A percentile compares a stretch with the other conserved stretches of the same genome.
Evolutionary conservation across 2,888 invertebrate genomes (phyloP).

Genomic region (Amaurobius ferox): DNA sequence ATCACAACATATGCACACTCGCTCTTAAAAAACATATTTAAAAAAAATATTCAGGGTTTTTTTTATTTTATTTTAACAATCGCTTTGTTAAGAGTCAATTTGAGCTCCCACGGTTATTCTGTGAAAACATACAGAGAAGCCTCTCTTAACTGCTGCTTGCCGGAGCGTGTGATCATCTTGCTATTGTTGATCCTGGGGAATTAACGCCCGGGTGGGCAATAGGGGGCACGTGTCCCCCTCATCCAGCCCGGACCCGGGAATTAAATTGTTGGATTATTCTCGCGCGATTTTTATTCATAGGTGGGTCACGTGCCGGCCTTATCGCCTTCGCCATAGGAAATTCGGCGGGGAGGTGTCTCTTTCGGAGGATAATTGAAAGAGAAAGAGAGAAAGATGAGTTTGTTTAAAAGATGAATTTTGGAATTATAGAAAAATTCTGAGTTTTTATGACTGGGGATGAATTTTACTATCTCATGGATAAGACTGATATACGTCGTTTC

Average conservation of each 20-base stretch:
- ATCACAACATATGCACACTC: neutral
- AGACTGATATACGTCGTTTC: neutral
- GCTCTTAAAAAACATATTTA: conserved; percentile 6
- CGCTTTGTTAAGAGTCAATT: conserved; percentile 20
- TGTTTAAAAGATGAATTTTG: conserved; percentile 28
- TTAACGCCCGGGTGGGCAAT: conserved; percentile 13
- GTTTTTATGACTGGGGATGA: neutral
- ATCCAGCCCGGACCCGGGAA: neutral
- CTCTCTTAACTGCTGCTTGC: conserved; percentile 26
- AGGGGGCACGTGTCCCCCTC: conserved; percentile 15
- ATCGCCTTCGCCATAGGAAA: neutral
- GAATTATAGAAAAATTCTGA: neutral
- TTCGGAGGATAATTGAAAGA: neutral
- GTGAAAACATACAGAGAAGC: conserved; percentile 8
- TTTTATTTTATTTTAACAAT: neutral
- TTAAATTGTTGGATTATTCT: conserved; percentile 46
- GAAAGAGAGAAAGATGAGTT: neutral
- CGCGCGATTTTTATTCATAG: conserved; percentile 43
- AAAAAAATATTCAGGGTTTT: conserved; percentile 28
- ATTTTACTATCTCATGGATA: neutral
- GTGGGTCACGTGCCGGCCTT: conserved; percentile 27
- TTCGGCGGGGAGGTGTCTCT: neutral
- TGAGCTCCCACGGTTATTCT: conserved; percentile 4
- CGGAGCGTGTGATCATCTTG: conserved; percentile 35
- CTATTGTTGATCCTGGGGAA: neutral